Percentiles rank a stretch among this genome's conserved stretches.
phyloP scores from a whole-genome alignment of 2,797 vertebrate genomes.

The Gymnothorax javanicus region DNA sequence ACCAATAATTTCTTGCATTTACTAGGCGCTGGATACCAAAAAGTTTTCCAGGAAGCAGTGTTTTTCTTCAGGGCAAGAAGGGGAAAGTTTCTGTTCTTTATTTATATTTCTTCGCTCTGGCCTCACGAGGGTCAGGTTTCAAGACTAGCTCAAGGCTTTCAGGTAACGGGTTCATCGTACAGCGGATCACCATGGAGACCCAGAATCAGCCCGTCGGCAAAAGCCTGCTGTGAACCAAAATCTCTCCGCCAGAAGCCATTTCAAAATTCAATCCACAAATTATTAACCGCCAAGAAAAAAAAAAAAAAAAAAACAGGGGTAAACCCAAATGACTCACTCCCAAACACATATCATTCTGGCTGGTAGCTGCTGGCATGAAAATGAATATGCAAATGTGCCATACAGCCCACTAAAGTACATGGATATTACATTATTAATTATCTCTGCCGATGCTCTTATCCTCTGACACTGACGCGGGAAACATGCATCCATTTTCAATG shows the following conservation, averaged over 20 bases:
- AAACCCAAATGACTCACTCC: constrained; percentile 6
- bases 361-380: background rate
- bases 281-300: background rate
- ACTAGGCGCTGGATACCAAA: constrained; percentile 20
- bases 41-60: constrained; percentile 12
- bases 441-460: background rate
- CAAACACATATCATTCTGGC: background rate
- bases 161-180: constrained; percentile 6
- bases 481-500: background rate
- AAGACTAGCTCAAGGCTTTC: constrained; percentile 1
- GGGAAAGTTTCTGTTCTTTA: constrained; percentile 17
- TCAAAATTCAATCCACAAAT: background rate
- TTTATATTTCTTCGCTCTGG: constrained; percentile 14
- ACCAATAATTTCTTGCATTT: constrained; percentile 11
- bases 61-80: constrained; percentile 10
- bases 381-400: background rate
- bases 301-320: background rate
- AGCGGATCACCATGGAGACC: background rate
- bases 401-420: background rate
- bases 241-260: background rate
- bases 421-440: background rate
- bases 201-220: background rate
- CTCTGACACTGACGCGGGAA: background rate
- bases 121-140: constrained; percentile 17
- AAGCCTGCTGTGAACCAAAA: background rate